These are phyloP conservation scores for Seladonia tumulorum DNA, from an alignment of 2,888 invertebrate genomes.

Conservation along the genomic window DNA sequence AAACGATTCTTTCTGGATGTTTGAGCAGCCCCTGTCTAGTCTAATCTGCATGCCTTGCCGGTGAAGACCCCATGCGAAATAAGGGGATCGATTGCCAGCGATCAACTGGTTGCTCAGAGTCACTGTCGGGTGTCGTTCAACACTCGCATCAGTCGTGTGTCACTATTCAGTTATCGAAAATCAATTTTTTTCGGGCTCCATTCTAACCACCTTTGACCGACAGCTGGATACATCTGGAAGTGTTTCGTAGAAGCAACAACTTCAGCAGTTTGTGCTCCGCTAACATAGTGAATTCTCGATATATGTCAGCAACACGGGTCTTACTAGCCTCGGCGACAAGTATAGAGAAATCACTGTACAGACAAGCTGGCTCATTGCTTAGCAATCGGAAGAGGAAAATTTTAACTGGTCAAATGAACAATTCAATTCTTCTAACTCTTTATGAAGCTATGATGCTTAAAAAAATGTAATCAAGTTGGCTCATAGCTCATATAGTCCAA, in stretches of 20 bases:
- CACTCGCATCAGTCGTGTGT: not conserved
- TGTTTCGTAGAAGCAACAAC: not conserved
- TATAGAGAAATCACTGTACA: too few species aligned
- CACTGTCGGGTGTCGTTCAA: not conserved
- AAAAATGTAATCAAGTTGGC: too few species aligned
- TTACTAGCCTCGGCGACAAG: too few species aligned
- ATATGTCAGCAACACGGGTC: too few species aligned
- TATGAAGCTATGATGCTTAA: too few species aligned
- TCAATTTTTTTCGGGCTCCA: not conserved
- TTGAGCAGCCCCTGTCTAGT: not conserved
- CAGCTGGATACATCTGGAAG: not conserved
- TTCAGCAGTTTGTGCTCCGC: not conserved
- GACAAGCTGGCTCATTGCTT: too few species aligned
- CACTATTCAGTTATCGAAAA: not conserved
- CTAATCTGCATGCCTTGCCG: not conserved
- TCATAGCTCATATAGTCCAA: too few species aligned
- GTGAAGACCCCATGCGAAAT: not conserved
- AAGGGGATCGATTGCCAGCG: not conserved
- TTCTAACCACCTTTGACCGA: not conserved
- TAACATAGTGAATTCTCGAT: too few species aligned
- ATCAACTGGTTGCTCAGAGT: not conserved
- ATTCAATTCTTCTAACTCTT: too few species aligned
- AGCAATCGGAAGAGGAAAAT: too few species aligned
- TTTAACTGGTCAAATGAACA: too few species aligned
- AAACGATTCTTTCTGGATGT: not conserved